Evolutionary conservation across 2,113 vertebrate genomes (phyloP).

Genomic region (Deroptyus accipitrinus): DNA sequence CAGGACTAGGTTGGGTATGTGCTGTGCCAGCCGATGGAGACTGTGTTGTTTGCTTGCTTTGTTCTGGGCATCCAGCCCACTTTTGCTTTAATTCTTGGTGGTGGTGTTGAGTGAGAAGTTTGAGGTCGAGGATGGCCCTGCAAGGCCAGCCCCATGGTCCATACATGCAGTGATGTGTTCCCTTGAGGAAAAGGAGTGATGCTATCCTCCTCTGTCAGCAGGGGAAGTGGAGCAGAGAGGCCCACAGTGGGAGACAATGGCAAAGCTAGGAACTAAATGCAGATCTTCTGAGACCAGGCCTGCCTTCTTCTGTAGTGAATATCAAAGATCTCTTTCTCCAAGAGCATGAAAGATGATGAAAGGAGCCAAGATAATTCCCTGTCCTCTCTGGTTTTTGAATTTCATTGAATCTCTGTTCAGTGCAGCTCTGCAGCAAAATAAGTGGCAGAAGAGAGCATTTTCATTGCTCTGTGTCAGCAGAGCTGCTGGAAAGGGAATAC

Average conservation of each 20-base stretch:
- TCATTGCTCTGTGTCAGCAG: background rate
- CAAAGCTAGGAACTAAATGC: background rate
- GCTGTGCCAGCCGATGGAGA: background rate
- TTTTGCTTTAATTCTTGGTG: slow-evolving; percentile 7
- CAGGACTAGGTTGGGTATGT: background rate
- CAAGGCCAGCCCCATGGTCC: background rate
- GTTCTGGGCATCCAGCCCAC: background rate
- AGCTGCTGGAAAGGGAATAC: slow-evolving; percentile 20
- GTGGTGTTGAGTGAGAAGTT: background rate
- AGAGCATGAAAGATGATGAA: background rate
- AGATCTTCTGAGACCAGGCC: background rate
- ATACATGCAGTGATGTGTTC: background rate
- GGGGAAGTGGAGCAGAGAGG: background rate
- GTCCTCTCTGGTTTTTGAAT: slow-evolving; percentile 9
- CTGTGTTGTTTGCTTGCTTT: background rate
- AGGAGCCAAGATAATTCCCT: slow-evolving; percentile 16
- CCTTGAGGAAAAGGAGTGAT: background rate
- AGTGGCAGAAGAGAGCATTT: background rate
- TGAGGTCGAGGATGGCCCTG: background rate
- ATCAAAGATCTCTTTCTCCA: slow-evolving; percentile 15
- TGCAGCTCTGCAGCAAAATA: background rate
- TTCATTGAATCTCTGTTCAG: background rate
- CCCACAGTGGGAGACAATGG: background rate
- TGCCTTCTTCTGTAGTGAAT: background rate
- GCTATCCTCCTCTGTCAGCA: background rate